Percentiles rank a stretch among this genome's conserved stretches.
Conservation (phyloP, 2,888 invertebrate species). For the Oscheius sp. region DNA sequence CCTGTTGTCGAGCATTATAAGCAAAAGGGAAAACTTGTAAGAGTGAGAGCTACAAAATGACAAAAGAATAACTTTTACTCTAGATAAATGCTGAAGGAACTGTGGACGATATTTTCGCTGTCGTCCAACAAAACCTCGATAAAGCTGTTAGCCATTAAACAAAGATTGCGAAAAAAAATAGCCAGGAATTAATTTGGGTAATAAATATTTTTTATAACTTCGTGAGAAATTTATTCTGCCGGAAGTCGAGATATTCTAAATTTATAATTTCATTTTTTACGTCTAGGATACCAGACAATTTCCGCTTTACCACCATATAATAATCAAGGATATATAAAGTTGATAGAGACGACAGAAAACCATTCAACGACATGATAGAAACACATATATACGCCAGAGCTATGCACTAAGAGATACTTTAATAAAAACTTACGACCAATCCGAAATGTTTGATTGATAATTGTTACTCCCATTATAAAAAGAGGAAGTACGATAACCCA, state of each 20-base stretch:
- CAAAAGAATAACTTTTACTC: slow-evolving; percentile 1
- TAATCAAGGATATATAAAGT: not conserved
- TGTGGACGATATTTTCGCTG: slow-evolving; percentile 66
- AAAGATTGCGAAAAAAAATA: too few species aligned
- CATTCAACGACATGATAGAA: not conserved
- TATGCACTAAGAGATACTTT: not conserved
- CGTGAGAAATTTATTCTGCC: not conserved
- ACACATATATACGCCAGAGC: not conserved
- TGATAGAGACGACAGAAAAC: slow-evolving; percentile 3
- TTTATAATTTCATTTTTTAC: not conserved
- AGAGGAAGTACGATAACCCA: not conserved
- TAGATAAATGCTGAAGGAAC: slow-evolving; percentile 67
- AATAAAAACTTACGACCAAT: not conserved
- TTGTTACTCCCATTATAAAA: not conserved
- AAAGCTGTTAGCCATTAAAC: slow-evolving; percentile 37
- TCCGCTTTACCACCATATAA: not conserved
- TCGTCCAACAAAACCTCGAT: slow-evolving; percentile 60
- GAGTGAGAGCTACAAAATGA: slow-evolving; percentile 54
- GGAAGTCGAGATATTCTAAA: not conserved
- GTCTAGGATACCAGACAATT: not conserved
- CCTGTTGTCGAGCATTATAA: slow-evolving; percentile 85
- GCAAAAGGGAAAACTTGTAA: slow-evolving; percentile 81
- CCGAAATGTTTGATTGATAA: not conserved
- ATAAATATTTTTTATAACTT: not conserved
- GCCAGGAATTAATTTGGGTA: slow-evolving; percentile 8